Percentiles rank a stretch among this genome's conserved stretches.
Conservation (phyloP, 2,113 vertebrate species). For the Cygnus buccinator region DNA sequence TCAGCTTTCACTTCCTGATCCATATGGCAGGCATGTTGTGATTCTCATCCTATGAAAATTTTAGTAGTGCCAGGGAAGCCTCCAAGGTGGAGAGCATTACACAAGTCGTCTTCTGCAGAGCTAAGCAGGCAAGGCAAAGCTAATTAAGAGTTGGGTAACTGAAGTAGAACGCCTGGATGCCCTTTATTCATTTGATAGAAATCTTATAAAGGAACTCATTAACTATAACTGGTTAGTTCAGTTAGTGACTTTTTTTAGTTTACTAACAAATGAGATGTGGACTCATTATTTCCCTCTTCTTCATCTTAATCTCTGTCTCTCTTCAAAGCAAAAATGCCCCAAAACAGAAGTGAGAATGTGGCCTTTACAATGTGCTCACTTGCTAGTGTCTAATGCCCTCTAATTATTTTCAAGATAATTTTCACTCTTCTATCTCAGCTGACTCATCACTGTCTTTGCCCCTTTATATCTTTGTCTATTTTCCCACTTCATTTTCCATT, state of each 20-base stretch:
- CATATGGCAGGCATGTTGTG: not conserved
- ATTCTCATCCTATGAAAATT: not conserved
- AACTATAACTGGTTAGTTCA: not conserved
- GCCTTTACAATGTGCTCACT: not conserved
- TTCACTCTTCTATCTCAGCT: not conserved
- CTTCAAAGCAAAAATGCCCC: not conserved
- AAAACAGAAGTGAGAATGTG: not conserved
- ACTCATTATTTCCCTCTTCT: not conserved
- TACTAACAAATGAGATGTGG: not conserved
- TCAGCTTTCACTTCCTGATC: not conserved
- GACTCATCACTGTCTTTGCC: not conserved
- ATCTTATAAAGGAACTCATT: not conserved
- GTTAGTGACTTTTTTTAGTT: not conserved
- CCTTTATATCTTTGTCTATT: not conserved
- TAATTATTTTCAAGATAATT: slow-evolving; percentile 21
- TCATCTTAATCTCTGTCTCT: not conserved
- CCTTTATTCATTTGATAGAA: not conserved
- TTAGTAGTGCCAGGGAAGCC: not conserved
- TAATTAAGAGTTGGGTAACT: not conserved
- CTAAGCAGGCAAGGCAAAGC: not conserved
- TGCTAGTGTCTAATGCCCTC: not conserved
- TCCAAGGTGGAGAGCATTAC: not conserved
- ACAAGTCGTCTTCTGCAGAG: not conserved
- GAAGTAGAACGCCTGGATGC: not conserved
- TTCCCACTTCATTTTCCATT: slow-evolving; percentile 26